Base-by-base conservation (phyloP, 2,113 vertebrate species). In the Psilopsiagon aurifrons region DNA sequence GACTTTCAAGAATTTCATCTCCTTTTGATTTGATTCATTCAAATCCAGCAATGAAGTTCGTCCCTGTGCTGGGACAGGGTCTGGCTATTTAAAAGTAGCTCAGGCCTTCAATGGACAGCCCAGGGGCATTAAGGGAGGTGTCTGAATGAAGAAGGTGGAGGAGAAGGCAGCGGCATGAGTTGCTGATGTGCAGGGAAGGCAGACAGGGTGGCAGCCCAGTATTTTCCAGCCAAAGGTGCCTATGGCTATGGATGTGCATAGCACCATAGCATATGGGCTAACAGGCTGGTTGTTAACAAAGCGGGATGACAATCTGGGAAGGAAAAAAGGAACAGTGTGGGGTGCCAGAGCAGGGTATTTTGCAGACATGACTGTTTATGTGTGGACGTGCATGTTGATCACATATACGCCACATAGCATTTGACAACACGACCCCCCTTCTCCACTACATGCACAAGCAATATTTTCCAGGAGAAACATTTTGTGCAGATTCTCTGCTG, bases 31-130 rank as follows among this genome's bases (percentile, higher is more conserved):
- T 57, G 27, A 75, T 28, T 81, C 12, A 15, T 55, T 25, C n/a
- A 22, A 66, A 66, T 9, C 43, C 5, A 28, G 22, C 7, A 9
- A 28, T 0, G 1, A 73, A 44, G 22, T 4, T 10, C 0, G 4
- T 2, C 9, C 8, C n/a, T 62, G 20, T 16, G 19, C 19, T 23
- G 46, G 49, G 15, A 28, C 13, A 49, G 6, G 7, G 16, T 33
- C 0, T 55, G 20, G 37, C 23, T 15, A 19, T 27, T 33, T 22
- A 13, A 17, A 37, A 67, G 16, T 18, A 59, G 4, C 9, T 83
- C 29, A 28, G 10, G 16, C 77, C 27, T 49, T 41, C 64, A 41
- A 11, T 22, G 43, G 12, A 14, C 19, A 25, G 33, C 8, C 24
- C 20, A 47, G 29, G 9, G 25, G 2, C 9, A 28, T 3, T 14